Percentiles rank a stretch among this genome's conserved stretches.
phyloP scores from a whole-genome alignment of 2,888 invertebrate species.

The Macrostomum cliftonense region DNA sequence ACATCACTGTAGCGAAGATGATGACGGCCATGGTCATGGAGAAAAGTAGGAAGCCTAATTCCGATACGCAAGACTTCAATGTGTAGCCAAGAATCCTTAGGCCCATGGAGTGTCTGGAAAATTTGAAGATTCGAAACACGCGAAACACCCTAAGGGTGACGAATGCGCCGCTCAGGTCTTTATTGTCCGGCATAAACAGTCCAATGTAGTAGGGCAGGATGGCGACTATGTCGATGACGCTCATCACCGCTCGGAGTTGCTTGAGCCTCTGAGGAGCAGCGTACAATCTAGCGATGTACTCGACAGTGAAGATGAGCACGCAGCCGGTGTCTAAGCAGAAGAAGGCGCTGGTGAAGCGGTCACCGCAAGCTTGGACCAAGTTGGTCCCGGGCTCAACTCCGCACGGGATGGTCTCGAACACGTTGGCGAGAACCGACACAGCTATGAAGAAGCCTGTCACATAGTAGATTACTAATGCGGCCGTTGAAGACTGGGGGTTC shows the following conservation, averaged over 20 bases:
- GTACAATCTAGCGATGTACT: conserved; percentile 73
- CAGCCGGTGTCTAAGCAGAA: conserved; percentile 99
- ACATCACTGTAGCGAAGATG: conserved; percentile 99
- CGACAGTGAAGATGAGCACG: conserved; percentile 98
- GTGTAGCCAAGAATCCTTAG: conserved; percentile 95
- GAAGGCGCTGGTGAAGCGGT: conserved; percentile 74
- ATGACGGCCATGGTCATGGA: conserved; percentile 99
- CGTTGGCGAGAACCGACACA: conserved; percentile 97
- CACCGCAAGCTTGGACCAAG: conserved; percentile 58
- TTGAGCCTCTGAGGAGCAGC: conserved; percentile 95
- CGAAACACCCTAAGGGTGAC: conserved; percentile 94
- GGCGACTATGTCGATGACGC: conserved; percentile 95
- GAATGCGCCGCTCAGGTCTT: conserved; percentile 89
- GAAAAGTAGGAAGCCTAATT: conserved; percentile 94
- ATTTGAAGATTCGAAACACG: conserved; percentile 99
- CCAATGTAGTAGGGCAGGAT: conserved; percentile 98
- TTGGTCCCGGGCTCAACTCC: conserved; percentile 49
- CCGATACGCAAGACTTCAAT: conserved; percentile 91
- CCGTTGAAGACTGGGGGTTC: conserved; percentile 89
- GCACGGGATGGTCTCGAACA: conserved; percentile 87
- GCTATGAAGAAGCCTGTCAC: conserved; percentile 99
- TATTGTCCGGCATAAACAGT: conserved; percentile 85
- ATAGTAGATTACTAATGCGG: conserved; percentile 97
- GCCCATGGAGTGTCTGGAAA: conserved; percentile 96
- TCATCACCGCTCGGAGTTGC: conserved; percentile 94